Base-by-base conservation (phyloP, 1,140 invertebrate species). In the Laupala kohalensis region DNA sequence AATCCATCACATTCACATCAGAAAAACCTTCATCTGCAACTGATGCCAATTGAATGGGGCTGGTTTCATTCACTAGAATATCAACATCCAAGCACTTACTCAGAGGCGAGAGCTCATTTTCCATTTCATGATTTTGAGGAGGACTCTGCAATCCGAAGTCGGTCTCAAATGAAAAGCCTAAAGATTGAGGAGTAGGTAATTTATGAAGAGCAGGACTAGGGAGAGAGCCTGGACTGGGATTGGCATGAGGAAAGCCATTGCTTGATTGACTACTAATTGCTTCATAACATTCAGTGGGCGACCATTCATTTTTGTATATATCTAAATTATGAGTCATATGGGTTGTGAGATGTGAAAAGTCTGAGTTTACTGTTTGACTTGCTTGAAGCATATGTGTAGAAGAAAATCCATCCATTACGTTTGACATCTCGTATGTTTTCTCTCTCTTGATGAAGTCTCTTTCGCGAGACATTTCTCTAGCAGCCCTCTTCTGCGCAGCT, bases 241-340 rank as follows among this genome's bases (percentile, higher is more conserved):
- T 78, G 19, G 77, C 24, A 53, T 73, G 79, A 67, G 78, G 76
- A 23, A 75, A 77, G 23, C 78, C 77, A 53, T 72, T 73, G 63
- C 78, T 80, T 9, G 78, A 80, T 67, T 79, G 78, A 73, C 77
- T 80, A 72, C 78, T 79, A 5, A 77, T 75, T 69, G 79, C 77
- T 70, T 80, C 79, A 28, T 78, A 80, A 65, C 77, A 75, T 72
- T 81, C 80, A 53, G 37, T 13, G 9, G 76, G 69, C 5, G 70
- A 68, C 75, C 75, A 78, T 12, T 77, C 77, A 68, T 27, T 30
- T 9, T 29, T 53, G 37, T 53, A 53, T 19, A 53, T 13, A 13
- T 53, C 37, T 4, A 53, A 53, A 53, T 9, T 53, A 53, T 19
- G 9, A 53, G 37, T 53, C 37, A 53, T 53, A 13, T 53, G 37